Evolutionary conservation across 2,797 vertebrate genomes (phyloP).

Genomic region (Petrocephalus schoutedeni): DNA sequence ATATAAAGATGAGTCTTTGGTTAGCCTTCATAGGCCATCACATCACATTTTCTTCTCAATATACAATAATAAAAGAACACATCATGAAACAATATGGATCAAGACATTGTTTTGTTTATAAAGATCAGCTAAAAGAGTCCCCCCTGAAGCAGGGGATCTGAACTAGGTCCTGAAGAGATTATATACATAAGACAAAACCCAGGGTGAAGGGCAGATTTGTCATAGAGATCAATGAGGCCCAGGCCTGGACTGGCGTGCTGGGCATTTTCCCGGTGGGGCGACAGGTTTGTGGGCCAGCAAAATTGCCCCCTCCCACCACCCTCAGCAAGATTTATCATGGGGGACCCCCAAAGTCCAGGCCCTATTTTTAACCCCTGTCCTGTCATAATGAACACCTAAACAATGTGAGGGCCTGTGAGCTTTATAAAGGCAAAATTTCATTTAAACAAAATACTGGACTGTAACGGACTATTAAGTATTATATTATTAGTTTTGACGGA

Average conservation of each 20-base stretch:
- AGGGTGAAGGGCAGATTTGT: neutral
- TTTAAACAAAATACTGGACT: neutral
- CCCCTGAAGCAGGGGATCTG: neutral
- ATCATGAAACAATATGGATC: neutral
- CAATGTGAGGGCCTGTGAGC: neutral
- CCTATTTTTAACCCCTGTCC: neutral
- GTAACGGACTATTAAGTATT: neutral
- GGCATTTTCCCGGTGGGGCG: neutral
- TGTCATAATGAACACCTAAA: neutral
- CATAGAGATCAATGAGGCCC: neutral
- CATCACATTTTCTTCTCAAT: neutral
- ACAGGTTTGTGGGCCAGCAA: neutral
- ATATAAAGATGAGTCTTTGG: neutral
- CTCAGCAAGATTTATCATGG: neutral
- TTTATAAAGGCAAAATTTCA: neutral
- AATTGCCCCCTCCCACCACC: neutral
- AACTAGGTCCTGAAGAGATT: neutral
- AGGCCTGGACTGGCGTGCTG: neutral
- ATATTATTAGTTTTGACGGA: neutral
- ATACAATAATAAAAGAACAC: neutral
- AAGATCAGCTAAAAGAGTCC: neutral
- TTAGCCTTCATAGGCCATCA: neutral
- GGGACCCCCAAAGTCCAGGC: neutral
- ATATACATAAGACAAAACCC: constrained; percentile 1
- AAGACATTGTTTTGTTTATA: neutral